These are phyloP conservation scores for Drosophila persimilis DNA, from an alignment of 1,140 invertebrate genomes.

Conservation along the genomic window DNA sequence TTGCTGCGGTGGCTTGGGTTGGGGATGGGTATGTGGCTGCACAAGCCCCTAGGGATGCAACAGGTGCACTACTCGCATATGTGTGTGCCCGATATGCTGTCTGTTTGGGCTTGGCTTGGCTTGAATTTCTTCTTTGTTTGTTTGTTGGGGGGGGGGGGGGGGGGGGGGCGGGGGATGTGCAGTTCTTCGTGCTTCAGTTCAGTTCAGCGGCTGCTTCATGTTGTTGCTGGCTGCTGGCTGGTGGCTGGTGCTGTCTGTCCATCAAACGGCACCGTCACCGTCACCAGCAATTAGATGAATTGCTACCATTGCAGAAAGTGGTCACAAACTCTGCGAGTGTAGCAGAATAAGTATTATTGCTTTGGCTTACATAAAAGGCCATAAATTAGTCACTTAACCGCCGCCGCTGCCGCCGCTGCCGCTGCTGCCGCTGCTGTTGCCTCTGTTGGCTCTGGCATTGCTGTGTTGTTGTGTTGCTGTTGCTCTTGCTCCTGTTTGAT, in stretches of 20 bases:
- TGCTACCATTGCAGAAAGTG: constrained; percentile 69
- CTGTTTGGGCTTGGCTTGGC: too few relatives aligned
- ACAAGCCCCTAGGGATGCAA: too few relatives aligned
- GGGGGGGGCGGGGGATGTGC: background rate
- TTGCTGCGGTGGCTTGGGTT: too few relatives aligned
- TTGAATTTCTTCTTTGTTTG: background rate
- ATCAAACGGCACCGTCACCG: constrained; percentile 55
- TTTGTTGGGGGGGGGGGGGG: background rate
- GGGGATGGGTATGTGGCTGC: too few relatives aligned
- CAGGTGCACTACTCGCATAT: too few relatives aligned
- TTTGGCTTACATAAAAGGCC: constrained; percentile 75
- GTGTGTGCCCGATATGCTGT: too few relatives aligned
- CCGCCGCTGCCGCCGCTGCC: constrained; percentile 40
- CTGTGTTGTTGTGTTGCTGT: constrained; percentile 11
- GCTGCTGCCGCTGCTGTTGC: constrained; percentile 27
- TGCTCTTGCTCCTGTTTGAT: constrained; percentile 57
- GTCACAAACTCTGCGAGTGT: constrained; percentile 47
- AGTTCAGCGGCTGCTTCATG: constrained; percentile 10
- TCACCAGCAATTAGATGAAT: constrained; percentile 65
- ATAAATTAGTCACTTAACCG: constrained; percentile 79
- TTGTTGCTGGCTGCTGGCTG: constrained; percentile 31
- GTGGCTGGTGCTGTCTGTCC: constrained; percentile 41
- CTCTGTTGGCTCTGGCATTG: constrained; percentile 14
- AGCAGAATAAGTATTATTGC: constrained; percentile 56
- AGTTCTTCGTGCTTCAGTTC: constrained; percentile 9